These are phyloP conservation scores for Planiliza haematocheilus DNA, from an alignment of 2,113 vertebrate genomes.

Conservation along the genomic window DNA sequence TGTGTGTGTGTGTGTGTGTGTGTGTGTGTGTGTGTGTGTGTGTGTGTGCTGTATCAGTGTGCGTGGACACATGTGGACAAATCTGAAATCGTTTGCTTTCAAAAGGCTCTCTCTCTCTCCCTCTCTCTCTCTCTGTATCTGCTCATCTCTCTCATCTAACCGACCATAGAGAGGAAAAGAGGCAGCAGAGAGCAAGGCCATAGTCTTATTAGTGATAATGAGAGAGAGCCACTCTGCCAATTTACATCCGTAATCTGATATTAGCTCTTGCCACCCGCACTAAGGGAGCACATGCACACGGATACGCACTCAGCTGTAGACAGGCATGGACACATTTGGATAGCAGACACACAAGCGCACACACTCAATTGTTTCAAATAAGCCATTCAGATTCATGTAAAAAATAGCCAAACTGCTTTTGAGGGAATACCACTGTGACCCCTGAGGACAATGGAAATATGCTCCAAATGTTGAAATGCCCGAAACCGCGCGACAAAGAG, in stretches of 20 bases:
- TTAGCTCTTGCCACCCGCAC: constrained; percentile 79
- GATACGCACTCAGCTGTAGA: constrained; percentile 4
- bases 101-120: constrained; percentile 33
- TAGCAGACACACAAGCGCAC: constrained; percentile 21
- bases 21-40: constrained; percentile 18
- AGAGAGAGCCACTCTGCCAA: constrained; percentile 83
- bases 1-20: constrained; percentile 32
- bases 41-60: constrained; percentile 27
- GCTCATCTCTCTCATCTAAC: constrained; percentile 67
- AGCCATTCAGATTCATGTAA: constrained; percentile 61
- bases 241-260: constrained; percentile 86
- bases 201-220: constrained; percentile 85
- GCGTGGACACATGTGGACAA: constrained; percentile 44
- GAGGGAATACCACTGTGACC: constrained; percentile 41
- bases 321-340: constrained; percentile 16
- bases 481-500: constrained; percentile 5
- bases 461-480: constrained; percentile 25
- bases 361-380: constrained; percentile 44
- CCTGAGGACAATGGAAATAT: constrained; percentile 42
- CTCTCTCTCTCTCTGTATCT: constrained; percentile 31
- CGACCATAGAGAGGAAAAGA: constrained; percentile 43
- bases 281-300: constrained; percentile 43
- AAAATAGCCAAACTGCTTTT: constrained; percentile 51
- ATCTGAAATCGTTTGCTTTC: constrained; percentile 46
- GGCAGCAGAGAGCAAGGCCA: constrained; percentile 70